Evolutionary conservation across 2,113 vertebrate species (phyloP).

Genomic region (Oxyruncus cristatus): DNA sequence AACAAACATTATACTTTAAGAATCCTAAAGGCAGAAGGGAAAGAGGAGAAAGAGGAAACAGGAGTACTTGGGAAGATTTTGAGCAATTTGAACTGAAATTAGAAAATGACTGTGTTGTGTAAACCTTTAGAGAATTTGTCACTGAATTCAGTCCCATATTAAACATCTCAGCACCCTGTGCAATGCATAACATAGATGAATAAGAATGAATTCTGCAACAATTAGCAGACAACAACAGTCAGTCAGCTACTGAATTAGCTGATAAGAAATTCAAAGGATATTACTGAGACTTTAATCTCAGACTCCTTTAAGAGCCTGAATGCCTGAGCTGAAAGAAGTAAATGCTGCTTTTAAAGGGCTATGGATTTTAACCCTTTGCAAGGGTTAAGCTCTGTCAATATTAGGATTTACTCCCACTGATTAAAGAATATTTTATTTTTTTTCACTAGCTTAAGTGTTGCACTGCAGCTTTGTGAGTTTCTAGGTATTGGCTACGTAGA

Average conservation of each 20-base stretch:
- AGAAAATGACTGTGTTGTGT: background rate
- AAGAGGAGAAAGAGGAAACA: background rate
- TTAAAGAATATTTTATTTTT: background rate
- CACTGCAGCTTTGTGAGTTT: background rate
- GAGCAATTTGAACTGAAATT: background rate
- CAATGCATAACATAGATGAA: background rate
- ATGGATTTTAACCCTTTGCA: background rate
- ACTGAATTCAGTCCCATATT: background rate
- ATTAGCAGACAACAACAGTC: background rate
- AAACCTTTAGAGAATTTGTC: background rate
- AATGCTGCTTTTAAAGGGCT: background rate
- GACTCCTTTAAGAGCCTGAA: background rate
- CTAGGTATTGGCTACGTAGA: background rate
- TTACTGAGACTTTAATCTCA: background rate
- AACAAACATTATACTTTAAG: background rate
- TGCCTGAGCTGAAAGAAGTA: background rate
- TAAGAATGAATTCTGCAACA: background rate
- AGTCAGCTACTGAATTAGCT: background rate
- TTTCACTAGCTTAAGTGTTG: background rate
- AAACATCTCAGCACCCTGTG: background rate
- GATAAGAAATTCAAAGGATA: background rate
- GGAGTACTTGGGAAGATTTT: background rate
- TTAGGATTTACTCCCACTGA: background rate
- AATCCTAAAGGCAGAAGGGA: background rate
- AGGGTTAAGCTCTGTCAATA: background rate